Conservation (phyloP, 2,888 invertebrate genomes). For the Drosophila antonietae region DNA sequence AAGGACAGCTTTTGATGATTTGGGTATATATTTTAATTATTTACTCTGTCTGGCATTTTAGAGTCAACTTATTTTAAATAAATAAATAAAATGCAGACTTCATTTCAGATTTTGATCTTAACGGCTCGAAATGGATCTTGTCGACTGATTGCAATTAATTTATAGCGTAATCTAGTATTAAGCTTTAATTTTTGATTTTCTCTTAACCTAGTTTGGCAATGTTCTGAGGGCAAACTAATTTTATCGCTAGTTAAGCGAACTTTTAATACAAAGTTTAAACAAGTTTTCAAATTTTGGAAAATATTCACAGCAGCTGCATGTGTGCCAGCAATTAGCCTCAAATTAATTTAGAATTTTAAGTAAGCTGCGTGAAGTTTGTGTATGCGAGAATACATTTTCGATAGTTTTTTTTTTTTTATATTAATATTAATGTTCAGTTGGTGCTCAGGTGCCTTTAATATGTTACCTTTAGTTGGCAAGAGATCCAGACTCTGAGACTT, state of each 20-base stretch:
- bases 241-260: background rate
- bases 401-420: slow-evolving; percentile 23
- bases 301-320: slow-evolving; percentile 10
- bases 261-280: background rate
- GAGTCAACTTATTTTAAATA: background rate
- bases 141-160: background rate
- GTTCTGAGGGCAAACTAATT: background rate
- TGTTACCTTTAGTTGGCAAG: slow-evolving; percentile 22
- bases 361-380: slow-evolving; percentile 16
- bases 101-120: no score
- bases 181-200: background rate
- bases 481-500: slow-evolving; percentile 28
- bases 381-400: slow-evolving; percentile 8
- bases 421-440: slow-evolving; percentile 47
- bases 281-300: slow-evolving; percentile 14
- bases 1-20: background rate
- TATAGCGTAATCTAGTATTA: background rate
- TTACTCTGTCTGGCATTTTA: background rate
- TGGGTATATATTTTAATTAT: background rate
- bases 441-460: slow-evolving; percentile 41
- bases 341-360: slow-evolving; percentile 37
- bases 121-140: background rate
- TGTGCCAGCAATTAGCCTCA: slow-evolving; percentile 9
- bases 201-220: background rate
- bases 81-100: no score